Base-by-base conservation (phyloP, 2,113 vertebrate species). In the Cololabis saira region DNA sequence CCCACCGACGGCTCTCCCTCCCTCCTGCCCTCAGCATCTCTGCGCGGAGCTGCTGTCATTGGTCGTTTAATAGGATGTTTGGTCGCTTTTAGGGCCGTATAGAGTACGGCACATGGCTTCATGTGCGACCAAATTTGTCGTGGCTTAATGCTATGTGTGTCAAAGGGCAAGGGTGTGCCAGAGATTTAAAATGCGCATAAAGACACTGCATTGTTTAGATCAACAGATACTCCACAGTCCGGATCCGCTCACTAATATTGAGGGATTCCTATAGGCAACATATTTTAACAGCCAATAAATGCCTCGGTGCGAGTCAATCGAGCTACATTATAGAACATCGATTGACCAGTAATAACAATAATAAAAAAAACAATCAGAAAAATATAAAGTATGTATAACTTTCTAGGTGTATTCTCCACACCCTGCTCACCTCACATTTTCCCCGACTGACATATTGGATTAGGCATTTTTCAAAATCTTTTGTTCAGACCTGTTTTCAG, bases 141-240 rank as follows among this genome's bases (percentile, higher is more conserved):
- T 62, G 71, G 63, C 76, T 84, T 75, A 61, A 4, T 74, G 77
- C 72, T 19, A 56, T 69, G 62, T 84, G 72, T 83, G 89, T 74
- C 74, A 87, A 84, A 82, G 85, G 80, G 64, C 72, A 62, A 62
- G 15, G 67, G 69, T 37, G 69, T 40, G 44, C 58, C 56, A 44
- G n/a, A 77, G 66, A 72, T 78, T 74, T 70, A 60, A 64, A 74
- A 58, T 50, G 74, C 61, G 63, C 76, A 43, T 59, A 72, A 60
- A 74, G 71, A 70, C 62, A 21, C 55, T 12, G 66, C 66, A 59
- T 69, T 74, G 57, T 84, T 79, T 42, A 41, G 70, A 67, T 67
- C 60, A 61, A 50, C 61, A 81, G 71, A 81, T 49, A 66, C 50
- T 61, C 55, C 5, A 41, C n/a, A 56, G 60, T 27, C 30, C 2